These are phyloP conservation scores for Parambassis ranga DNA, from an alignment of 2,797 vertebrate species.

Conservation along the genomic window DNA sequence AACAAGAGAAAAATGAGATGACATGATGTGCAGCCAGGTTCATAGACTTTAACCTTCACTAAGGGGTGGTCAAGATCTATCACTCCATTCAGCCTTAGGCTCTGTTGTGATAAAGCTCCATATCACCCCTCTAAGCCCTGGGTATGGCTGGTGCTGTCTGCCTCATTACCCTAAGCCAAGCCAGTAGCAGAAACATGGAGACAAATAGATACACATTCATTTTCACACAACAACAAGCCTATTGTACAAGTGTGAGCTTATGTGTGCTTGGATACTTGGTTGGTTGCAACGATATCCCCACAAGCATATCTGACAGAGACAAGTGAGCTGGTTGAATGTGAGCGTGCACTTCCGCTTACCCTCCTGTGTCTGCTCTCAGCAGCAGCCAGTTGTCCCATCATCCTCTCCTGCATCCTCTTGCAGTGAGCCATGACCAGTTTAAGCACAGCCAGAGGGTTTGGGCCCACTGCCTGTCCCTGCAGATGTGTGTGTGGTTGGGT, in stretches of 20 bases:
- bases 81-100: no score
- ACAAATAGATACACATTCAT: constrained; percentile 12
- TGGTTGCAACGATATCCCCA: not conserved
- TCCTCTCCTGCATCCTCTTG: constrained; percentile 96
- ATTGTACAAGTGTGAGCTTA: constrained; percentile 39
- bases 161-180: not conserved
- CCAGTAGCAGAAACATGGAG: not conserved
- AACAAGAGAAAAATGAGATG: not conserved
- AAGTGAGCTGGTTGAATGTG: not conserved
- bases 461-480: constrained; percentile 78
- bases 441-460: constrained; percentile 91
- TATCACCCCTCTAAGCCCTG: not conserved
- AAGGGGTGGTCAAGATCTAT: no score
- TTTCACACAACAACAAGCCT: constrained; percentile 25
- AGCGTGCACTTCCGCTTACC: constrained; percentile 70
- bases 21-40: not conserved
- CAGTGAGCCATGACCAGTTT: constrained; percentile 97
- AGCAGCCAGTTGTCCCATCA: constrained; percentile 92
- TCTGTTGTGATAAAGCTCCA: constrained; percentile 12
- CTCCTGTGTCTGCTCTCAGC: constrained; percentile 92
- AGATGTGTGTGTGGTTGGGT: constrained; percentile 46
- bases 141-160: constrained; percentile 12
- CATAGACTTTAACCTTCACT: no score
- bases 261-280: not conserved
- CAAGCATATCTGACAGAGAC: not conserved